Evolutionary conservation across 2,797 vertebrate species (phyloP), one percentile per base, ranked within the genome.

Genomic region (Pygocentrus nattereri): DNA sequence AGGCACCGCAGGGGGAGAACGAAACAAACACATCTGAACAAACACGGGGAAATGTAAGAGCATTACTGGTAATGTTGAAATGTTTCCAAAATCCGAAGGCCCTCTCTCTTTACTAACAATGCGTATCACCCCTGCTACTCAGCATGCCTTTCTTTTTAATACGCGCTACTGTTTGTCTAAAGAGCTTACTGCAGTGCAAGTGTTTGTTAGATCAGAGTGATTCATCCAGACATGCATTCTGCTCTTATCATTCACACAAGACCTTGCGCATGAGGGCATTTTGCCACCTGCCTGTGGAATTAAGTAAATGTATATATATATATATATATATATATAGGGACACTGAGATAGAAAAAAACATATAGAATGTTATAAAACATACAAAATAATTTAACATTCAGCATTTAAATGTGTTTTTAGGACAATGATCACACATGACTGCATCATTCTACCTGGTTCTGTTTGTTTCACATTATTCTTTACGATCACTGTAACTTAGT

Each of bases 11-110:
- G 62, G 62, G 62, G 30, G 30, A 30, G 31, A 38, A 38, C 7
- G 62, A 38, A 65, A 65, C 30, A 34, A 61, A 65, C 62, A 65
- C 62, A 65, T 65, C 62, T 65, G 62, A 65, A 34, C 62, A 65
- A 65, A 38, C 31, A 23, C 30, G 18, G 62, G 30, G 19, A 21
- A 65, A 4, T 34, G 62, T 65, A 65, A 65, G n/a, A 65, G 62
- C 62, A 65, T 65, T 65, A 65, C 30, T 19, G 62, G 31, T 25
- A 38, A 38, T 7, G 16, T 21, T 65, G 62, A 65, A 65, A 34
- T 65, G 62, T 38, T 65, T 65, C 31, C 62, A 62, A 31, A 27
- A 31, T 7, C 30, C 16, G 2, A 31, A 62, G 15, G 0, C 30
- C 64, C 31, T 38, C 31, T 34, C 62, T 21, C 31, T 65, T 21